Evolutionary conservation across 2,888 invertebrate species (phyloP), one percentile per base, ranked within the genome.

Genomic region (Caenorhabditis afra): DNA sequence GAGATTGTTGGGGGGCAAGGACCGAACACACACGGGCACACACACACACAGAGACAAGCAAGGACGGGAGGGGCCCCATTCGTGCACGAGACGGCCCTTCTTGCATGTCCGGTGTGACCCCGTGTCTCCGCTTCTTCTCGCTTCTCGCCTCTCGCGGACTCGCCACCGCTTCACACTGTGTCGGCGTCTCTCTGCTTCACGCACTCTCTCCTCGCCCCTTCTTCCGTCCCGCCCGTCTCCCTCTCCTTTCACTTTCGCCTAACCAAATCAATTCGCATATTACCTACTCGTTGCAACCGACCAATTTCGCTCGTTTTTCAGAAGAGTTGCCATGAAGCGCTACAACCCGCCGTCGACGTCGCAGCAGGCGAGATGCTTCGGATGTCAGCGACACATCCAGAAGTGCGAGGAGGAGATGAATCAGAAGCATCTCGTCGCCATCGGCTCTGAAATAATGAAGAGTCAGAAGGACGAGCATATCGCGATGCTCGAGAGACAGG

Each of bases 291-390:
- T 29, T 29, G 3, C 29, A 3, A 29, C 4, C 29, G n/a, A n/a
- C n/a, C n/a, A n/a, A n/a, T n/a, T n/a, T n/a, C n/a, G n/a, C n/a
- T n/a, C n/a, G n/a, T n/a, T n/a, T 39, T 39, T 11, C 39, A 39
- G 39, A 39, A 39, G 4, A 7, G n/a, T 10, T 20, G 10, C 22
- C 5, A 70, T 70, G 68, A 20, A 61, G 37, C 61, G 61, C 45
- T 70, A 70, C 53, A 70, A 70, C 18, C 68, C 68, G 41, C 68
- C 68, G 23, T 11, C 20, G 11, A 70, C 59, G 3, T 70, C 68
- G 5, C 35, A 16, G 8, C 68, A 70, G 37, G 45, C 35, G 14
- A 23, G 29, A 37, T 70, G 68, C 37, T 2, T 4, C 16, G 68
- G 68, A 53, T 70, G 68, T 14, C 39, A 35, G 3, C 68, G 68